These are phyloP conservation scores for Pithecia hirsuta DNA, from an alignment of 2,797 vertebrate species.

Conservation along the genomic window DNA sequence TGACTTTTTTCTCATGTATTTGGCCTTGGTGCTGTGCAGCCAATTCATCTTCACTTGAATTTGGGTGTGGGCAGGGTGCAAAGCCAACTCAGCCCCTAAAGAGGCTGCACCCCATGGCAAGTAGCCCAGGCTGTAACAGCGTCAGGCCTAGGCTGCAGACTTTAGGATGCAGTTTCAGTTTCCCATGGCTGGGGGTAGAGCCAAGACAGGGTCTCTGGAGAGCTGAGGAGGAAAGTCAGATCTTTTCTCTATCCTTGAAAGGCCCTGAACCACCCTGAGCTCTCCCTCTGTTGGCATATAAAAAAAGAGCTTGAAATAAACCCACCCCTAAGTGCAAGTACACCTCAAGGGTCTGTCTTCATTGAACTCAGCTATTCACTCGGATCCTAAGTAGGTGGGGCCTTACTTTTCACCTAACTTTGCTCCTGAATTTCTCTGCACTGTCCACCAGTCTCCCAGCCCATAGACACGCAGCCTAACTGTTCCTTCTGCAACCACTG, in stretches of 20 bases:
- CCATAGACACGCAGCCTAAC: neutral
- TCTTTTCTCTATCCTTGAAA: too few species aligned
- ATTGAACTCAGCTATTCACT: too few species aligned
- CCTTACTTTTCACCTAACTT: accelerated
- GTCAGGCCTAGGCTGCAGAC: neutral
- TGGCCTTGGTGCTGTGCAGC: conserved; percentile 6
- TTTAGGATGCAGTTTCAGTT: neutral
- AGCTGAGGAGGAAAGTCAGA: neutral
- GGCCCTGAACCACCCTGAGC: neutral
- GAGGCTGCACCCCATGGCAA: neutral
- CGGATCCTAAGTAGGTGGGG: neutral
- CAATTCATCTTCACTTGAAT: conserved; percentile 40
- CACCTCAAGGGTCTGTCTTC: neutral
- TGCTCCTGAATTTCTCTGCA: neutral
- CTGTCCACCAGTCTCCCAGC: neutral
- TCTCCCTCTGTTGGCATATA: neutral
- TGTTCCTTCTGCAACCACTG: neutral
- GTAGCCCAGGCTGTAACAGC: neutral
- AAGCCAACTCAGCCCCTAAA: conserved; percentile 39
- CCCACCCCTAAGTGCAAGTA: neutral
- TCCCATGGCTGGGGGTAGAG: neutral
- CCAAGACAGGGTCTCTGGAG: neutral
- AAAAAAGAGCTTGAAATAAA: conserved; percentile 12
- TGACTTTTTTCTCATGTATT: conserved; percentile 55
- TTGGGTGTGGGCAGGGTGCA: conserved; percentile 40